Evolutionary conservation across 1,140 invertebrate species (phyloP).

Genomic region (Platorchestia sp.): DNA sequence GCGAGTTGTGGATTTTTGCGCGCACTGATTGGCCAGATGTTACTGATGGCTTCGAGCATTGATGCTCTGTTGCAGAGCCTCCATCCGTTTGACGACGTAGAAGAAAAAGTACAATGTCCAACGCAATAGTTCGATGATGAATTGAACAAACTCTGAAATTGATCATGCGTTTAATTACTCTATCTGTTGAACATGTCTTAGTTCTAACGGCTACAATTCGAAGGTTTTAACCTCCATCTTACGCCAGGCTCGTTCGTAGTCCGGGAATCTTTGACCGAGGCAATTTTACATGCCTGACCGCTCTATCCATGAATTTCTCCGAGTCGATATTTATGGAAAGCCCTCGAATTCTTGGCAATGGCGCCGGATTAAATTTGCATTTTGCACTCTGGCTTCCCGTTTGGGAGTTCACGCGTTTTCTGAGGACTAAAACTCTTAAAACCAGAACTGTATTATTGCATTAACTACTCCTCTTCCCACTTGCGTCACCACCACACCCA

Average conservation of each 20-base stretch:
- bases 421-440: neutral
- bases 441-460: neutral
- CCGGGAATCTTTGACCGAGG: neutral
- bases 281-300: neutral
- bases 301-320: neutral
- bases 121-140: no score
- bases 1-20: neutral
- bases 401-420: neutral
- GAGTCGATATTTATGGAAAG: slow-evolving; percentile 22
- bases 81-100: no score
- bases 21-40: neutral
- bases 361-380: slow-evolving; percentile 47
- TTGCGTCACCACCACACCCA: no score
- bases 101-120: no score
- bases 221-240: neutral
- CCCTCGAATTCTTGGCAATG: neutral
- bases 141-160: neutral
- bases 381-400: neutral
- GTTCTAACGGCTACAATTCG: neutral
- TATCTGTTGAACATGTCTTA: neutral
- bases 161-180: neutral
- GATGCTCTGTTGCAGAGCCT: neutral
- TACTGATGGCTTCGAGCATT: neutral
- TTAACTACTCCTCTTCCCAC: neutral
- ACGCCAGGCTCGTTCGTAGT: neutral